A percentile compares a stretch with the other conserved stretches of the same genome.
Evolutionary conservation across 2,888 invertebrate genomes (phyloP).

Genomic region (Mythimna ferrago): DNA sequence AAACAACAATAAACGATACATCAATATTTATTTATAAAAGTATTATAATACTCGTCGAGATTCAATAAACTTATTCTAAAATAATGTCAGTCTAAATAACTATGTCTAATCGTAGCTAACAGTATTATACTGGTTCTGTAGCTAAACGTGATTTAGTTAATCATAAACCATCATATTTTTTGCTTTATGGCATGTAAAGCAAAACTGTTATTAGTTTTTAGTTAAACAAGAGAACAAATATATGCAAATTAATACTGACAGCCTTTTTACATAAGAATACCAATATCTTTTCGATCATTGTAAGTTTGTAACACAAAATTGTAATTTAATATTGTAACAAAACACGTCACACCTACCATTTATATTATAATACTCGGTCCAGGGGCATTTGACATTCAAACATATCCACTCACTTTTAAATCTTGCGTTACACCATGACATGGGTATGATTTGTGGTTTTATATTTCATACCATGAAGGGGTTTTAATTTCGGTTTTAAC

Average conservation of each 20-base stretch:
- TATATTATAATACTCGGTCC: slow-evolving; percentile 17
- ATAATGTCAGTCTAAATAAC: slow-evolving; percentile 75
- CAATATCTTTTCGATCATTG: slow-evolving; percentile 9
- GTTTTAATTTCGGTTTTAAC: neutral
- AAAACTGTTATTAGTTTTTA: slow-evolving; percentile 19
- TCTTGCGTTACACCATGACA: slow-evolving; percentile 21
- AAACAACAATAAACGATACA: slow-evolving; percentile 52
- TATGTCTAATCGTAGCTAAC: slow-evolving; percentile 55
- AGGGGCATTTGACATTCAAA: slow-evolving; percentile 38
- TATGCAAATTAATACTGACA: slow-evolving; percentile 56
- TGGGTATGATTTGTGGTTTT: slow-evolving; percentile 19
- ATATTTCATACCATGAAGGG: slow-evolving; percentile 20
- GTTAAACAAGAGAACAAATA: slow-evolving; percentile 21
- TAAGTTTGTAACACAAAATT: slow-evolving; percentile 17
- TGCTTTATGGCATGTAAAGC: slow-evolving; percentile 23
- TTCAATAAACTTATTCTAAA: slow-evolving; percentile 68
- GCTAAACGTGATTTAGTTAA: slow-evolving; percentile 8
- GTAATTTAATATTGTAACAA: slow-evolving; percentile 15
- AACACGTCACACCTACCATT: slow-evolving; percentile 21
- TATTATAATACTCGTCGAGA: slow-evolving; percentile 68
- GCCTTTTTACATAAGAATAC: slow-evolving; percentile 33
- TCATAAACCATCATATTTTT: slow-evolving; percentile 16
- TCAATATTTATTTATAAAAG: slow-evolving; percentile 66
- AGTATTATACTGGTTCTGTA: slow-evolving; percentile 41
- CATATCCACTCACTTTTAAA: slow-evolving; percentile 35